A percentile compares a stretch with the other conserved stretches of the same genome.
phyloP scores from a whole-genome alignment of 2,888 invertebrate genomes.

The Meiosimyza decipiens region DNA sequence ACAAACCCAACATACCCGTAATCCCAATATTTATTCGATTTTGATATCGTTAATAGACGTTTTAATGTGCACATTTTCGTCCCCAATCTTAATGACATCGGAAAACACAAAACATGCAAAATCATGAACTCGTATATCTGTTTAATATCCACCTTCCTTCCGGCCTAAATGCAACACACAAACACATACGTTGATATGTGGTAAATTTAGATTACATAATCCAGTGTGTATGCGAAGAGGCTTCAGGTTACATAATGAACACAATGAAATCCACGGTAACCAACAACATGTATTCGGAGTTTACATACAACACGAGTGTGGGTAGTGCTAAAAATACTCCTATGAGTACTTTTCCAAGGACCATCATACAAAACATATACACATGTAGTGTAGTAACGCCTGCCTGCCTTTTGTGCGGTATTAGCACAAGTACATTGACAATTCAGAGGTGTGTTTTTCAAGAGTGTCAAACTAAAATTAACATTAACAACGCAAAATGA shows the following conservation, averaged over 20 bases:
- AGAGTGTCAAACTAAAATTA: slow-evolving; percentile 53
- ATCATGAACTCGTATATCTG: slow-evolving; percentile 64
- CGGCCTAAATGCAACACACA: slow-evolving; percentile 23
- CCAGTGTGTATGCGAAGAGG: background rate
- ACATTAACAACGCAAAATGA: slow-evolving; percentile 58
- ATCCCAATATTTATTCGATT: slow-evolving; percentile 59
- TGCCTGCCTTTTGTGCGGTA: too few species aligned
- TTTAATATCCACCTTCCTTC: slow-evolving; percentile 52
- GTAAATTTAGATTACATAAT: slow-evolving; percentile 19
- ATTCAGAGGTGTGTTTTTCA: slow-evolving; percentile 15
- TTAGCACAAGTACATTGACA: background rate
- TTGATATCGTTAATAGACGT: slow-evolving; percentile 62
- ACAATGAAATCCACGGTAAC: slow-evolving; percentile 24
- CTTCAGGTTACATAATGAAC: slow-evolving; percentile 9
- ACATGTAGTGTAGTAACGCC: too few species aligned
- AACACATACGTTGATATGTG: too few species aligned
- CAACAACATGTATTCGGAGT: slow-evolving; percentile 34
- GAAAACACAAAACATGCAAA: slow-evolving; percentile 61
- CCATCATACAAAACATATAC: too few species aligned
- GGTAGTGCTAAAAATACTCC: too few species aligned
- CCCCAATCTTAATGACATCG: slow-evolving; percentile 58
- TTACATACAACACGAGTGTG: too few species aligned
- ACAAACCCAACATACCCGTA: background rate
- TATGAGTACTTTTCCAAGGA: too few species aligned
- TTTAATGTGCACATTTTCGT: slow-evolving; percentile 55